These are phyloP conservation scores for Scelioninae gen. 1 DNA, from an alignment of 2,888 invertebrate species.

Conservation along the genomic window DNA sequence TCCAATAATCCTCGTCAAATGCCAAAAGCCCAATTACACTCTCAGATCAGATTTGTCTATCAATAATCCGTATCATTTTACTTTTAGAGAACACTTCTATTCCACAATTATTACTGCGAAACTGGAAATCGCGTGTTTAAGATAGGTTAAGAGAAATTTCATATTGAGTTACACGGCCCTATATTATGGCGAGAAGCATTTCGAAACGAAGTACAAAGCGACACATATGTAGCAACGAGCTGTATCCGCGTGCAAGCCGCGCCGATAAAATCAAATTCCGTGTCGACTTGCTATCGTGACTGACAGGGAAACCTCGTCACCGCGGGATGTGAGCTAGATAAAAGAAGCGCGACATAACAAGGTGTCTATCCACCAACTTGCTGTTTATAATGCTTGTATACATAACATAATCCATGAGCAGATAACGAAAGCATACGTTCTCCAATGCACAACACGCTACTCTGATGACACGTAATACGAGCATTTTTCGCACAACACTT, in stretches of 20 bases:
- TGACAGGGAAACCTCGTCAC: conserved; percentile 79
- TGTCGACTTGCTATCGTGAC: conserved; percentile 75
- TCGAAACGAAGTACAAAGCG: conserved; percentile 62
- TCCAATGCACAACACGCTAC: conserved; percentile 51
- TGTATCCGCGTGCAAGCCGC: conserved; percentile 61
- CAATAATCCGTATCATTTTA: too few relatives aligned
- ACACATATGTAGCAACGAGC: conserved; percentile 70
- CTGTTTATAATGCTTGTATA: conserved; percentile 66
- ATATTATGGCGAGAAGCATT: conserved; percentile 40
- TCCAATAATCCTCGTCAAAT: too few relatives aligned
- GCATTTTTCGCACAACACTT: conserved; percentile 53
- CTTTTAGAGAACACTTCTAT: too few relatives aligned
- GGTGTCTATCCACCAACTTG: conserved; percentile 72
- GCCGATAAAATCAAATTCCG: conserved; percentile 80
- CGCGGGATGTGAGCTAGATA: conserved; percentile 76
- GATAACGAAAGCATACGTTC: conserved; percentile 62
- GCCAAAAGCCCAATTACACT: too few relatives aligned
- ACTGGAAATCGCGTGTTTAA: conserved; percentile 20
- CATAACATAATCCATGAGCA: conserved; percentile 60
- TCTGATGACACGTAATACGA: conserved; percentile 63
- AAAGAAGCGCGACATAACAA: conserved; percentile 79
- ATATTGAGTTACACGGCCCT: conserved; percentile 31
- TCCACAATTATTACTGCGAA: too few relatives aligned
- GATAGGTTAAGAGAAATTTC: conserved; percentile 31
- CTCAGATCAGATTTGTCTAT: too few relatives aligned